Base-by-base conservation (phyloP, 2,888 invertebrate species). In the Volucella zonaria region DNA sequence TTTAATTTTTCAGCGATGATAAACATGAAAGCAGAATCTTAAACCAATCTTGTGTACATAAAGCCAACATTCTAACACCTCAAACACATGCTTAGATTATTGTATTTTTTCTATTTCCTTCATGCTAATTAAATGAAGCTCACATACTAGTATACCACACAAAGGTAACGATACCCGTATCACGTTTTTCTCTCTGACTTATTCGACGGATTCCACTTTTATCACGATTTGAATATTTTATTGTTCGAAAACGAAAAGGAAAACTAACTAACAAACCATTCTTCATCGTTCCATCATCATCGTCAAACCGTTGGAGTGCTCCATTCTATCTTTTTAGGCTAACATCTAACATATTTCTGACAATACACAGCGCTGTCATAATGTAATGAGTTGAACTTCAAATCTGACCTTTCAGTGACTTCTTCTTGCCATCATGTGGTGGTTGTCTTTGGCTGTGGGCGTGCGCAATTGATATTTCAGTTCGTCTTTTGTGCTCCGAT, bases 381-480 rank as follows among this genome's bases (percentile, higher is more conserved):
- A 79, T 79, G 75, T 83, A 83, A 75, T 83, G 74, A 75, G 64
- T 74, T 83, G 79, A 83, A 83, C 79, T 74, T 83, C 64, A 79
- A 79, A 79, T 79, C 56, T 83, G 82, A 83, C 79, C 82, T 83
- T 64, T 73, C 62, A n/a, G 61, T 45, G 61, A 23, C 47, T 56
- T 78, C 12, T 56, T 70, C 66, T 58, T 42, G 52, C n/a, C 42
- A 23, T 45, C 23, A 47, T 77, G 40, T 42, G 18, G 23, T 42
- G 38, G 59, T 23, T 51, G 45, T 43, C 61, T 62, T 56, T 80
- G 80, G 67, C 59, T 59, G 42, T 4, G n/a, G 4, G 42, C 40
- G 14, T 15, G 45, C 15, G 47, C 77, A 82, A 78, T 82, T 78
- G 77, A 82, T 78, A 78, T 78, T 82, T 82, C 73, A 73, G 73